Conservation (phyloP, 2,797 vertebrate genomes). For the Halcyon leucocephala region DNA sequence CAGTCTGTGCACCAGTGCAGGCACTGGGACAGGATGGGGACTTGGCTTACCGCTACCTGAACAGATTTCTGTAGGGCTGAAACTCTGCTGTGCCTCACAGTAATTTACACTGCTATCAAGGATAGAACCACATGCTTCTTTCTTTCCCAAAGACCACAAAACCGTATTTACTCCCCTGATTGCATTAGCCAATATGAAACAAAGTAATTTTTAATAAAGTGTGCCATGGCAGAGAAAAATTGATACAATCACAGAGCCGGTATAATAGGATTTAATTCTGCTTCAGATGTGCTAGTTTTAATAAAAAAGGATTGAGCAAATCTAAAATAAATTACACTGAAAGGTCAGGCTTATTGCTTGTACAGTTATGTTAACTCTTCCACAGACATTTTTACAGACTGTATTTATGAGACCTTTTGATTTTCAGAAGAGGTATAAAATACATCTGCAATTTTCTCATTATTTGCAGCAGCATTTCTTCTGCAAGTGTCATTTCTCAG, state of each 20-base stretch:
- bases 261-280: slow-evolving; percentile 85
- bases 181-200: slow-evolving; percentile 75
- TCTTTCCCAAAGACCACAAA: slow-evolving; percentile 41
- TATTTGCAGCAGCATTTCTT: slow-evolving; percentile 77
- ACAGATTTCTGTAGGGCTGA: neutral
- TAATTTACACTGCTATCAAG: neutral
- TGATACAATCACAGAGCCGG: slow-evolving; percentile 78
- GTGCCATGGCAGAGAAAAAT: slow-evolving; percentile 69
- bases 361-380: slow-evolving; percentile 83
- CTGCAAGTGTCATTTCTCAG: slow-evolving; percentile 66
- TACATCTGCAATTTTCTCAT: slow-evolving; percentile 74
- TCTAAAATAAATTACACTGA: slow-evolving; percentile 84
- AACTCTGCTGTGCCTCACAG: neutral
- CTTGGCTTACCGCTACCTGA: neutral
- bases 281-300: slow-evolving; percentile 86
- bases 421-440: slow-evolving; percentile 80
- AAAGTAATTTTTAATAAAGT: slow-evolving; percentile 84
- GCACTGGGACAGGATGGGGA: neutral
- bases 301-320: slow-evolving; percentile 86
- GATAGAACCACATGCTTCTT: neutral
- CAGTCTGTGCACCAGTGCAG: neutral
- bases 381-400: slow-evolving; percentile 80
- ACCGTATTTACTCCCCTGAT: slow-evolving; percentile 69
- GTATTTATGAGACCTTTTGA: slow-evolving; percentile 83
- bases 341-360: slow-evolving; percentile 85